These are phyloP conservation scores for Blennius ocellaris DNA, from an alignment of 2,113 vertebrate species.

Conservation along the genomic window DNA sequence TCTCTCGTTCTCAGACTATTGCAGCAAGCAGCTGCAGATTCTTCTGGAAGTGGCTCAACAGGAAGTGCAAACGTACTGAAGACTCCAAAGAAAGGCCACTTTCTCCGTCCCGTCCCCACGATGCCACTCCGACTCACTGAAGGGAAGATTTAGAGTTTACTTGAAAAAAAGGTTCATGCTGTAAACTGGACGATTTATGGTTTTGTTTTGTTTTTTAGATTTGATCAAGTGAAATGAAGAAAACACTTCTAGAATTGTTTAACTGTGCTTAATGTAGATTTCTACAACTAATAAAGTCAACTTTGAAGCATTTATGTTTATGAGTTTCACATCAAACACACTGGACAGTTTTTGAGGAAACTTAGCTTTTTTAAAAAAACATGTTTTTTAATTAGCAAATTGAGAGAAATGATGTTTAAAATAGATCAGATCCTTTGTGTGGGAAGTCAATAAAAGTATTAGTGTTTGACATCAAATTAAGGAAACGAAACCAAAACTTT, in stretches of 20 bases:
- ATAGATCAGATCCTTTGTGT: too few relatives aligned
- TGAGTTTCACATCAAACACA: neutral
- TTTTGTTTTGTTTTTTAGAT: too few relatives aligned
- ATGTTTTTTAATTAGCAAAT: too few relatives aligned
- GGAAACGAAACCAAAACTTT: too few relatives aligned
- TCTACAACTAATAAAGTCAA: neutral
- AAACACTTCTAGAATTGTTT: neutral
- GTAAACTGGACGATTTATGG: too few relatives aligned
- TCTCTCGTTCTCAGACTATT: constrained; percentile 65
- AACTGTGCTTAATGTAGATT: too few relatives aligned
- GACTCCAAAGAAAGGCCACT: neutral
- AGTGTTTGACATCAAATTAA: too few relatives aligned
- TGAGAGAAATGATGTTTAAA: too few relatives aligned
- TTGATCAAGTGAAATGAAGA: neutral
- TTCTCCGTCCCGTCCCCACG: neutral
- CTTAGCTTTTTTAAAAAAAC: too few relatives aligned
- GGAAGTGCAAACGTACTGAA: constrained; percentile 82
- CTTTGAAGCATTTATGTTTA: neutral
- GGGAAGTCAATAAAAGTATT: too few relatives aligned
- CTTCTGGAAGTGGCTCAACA: constrained; percentile 82
- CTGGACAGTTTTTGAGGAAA: neutral
- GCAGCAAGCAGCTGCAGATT: constrained; percentile 78
- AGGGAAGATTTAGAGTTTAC: too few relatives aligned
- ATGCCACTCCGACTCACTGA: neutral
- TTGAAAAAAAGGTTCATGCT: too few relatives aligned